phyloP scores from a whole-genome alignment of 1,140 invertebrate genomes.

The Euschistus heros region DNA sequence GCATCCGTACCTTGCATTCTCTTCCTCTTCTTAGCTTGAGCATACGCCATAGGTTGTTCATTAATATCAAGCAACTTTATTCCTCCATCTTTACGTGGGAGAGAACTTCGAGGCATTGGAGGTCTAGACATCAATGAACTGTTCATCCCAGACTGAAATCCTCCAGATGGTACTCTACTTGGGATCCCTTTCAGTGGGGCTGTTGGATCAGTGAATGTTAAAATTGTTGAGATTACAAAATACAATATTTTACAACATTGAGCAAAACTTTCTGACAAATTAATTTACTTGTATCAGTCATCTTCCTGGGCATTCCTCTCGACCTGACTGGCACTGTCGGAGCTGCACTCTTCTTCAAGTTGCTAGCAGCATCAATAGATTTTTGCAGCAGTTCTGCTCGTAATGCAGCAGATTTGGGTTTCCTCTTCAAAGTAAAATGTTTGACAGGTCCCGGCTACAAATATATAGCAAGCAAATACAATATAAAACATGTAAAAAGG shows the following conservation, averaged over 20 bases:
- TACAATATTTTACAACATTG: too few relatives aligned
- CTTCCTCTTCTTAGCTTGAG: constrained; percentile 52
- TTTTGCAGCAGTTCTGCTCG: constrained; percentile 83
- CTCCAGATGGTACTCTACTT: constrained; percentile 57
- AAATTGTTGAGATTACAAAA: too few relatives aligned
- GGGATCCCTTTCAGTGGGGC: constrained; percentile 86
- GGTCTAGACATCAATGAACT: constrained; percentile 39
- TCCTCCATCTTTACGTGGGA: constrained; percentile 73
- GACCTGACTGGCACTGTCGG: constrained; percentile 83
- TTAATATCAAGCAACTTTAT: constrained; percentile 87
- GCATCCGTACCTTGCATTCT: constrained; percentile 42
- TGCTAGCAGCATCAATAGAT: constrained; percentile 76
- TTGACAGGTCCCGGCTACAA: constrained; percentile 56
- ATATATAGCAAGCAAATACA: too few relatives aligned
- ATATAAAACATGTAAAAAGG: too few relatives aligned
- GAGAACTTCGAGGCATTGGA: constrained; percentile 38
- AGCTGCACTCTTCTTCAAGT: constrained; percentile 76
- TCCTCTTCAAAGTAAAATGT: constrained; percentile 89
- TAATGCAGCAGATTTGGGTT: constrained; percentile 87
- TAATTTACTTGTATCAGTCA: constrained; percentile 69
- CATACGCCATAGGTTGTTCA: constrained; percentile 68
- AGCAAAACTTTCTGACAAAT: background rate
- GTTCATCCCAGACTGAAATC: constrained; percentile 49
- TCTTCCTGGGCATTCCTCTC: constrained; percentile 88
- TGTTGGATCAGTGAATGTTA: constrained; percentile 33